A percentile compares a stretch with the other conserved stretches of the same genome.
These are phyloP conservation scores for Pongo abelii DNA, from an alignment of 2,113 vertebrate species.

Conservation along the genomic window DNA sequence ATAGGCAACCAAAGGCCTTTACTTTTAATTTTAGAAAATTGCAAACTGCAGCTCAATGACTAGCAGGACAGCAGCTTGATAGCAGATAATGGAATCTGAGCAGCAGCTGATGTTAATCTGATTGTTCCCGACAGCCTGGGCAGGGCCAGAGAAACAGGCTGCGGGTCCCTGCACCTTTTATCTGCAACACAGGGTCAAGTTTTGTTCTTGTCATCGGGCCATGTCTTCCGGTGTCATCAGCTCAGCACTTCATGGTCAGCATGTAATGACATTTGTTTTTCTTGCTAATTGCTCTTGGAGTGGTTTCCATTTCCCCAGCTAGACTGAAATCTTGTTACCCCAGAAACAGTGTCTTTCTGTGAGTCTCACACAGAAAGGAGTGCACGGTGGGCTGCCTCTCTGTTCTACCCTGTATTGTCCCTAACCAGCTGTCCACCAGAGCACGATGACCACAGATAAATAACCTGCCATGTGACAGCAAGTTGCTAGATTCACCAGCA, in stretches of 20 bases:
- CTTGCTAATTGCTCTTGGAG: background rate
- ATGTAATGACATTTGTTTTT: too few relatives aligned
- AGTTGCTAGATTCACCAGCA: too few relatives aligned
- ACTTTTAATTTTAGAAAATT: background rate
- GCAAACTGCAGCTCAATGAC: background rate
- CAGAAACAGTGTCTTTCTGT: background rate
- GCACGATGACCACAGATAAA: background rate
- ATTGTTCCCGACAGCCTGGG: background rate
- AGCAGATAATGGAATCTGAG: background rate
- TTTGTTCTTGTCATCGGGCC: background rate
- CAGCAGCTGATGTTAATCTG: background rate
- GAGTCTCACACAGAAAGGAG: background rate
- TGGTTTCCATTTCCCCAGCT: background rate
- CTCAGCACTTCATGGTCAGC: background rate
- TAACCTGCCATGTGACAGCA: background rate
- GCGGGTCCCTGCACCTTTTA: background rate
- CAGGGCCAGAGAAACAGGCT: background rate
- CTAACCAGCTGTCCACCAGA: too few relatives aligned
- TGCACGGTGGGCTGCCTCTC: background rate
- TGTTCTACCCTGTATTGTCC: background rate
- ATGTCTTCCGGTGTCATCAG: background rate
- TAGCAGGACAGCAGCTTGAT: accelerated
- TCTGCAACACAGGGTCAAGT: background rate
- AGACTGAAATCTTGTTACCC: background rate
- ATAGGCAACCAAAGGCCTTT: background rate